These are phyloP conservation scores for Brassicogethes aeneus DNA, from an alignment of 2,888 invertebrate species.

Conservation along the genomic window DNA sequence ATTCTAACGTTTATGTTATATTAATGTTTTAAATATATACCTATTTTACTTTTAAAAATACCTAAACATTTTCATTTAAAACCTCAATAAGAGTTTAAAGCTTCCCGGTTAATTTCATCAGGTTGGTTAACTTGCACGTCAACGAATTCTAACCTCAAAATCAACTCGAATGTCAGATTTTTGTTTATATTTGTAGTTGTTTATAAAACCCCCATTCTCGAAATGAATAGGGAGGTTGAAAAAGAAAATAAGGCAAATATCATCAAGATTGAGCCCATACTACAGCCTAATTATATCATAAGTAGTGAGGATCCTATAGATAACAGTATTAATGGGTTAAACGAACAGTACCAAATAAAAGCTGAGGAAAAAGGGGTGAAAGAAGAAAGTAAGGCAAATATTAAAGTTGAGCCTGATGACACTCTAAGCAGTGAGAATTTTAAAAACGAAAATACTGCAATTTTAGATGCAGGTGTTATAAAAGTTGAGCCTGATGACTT, in stretches of 20 bases:
- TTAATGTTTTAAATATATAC: too few relatives aligned
- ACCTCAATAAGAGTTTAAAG: too few relatives aligned
- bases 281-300: slow-evolving; percentile 24
- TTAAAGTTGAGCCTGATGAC: slow-evolving; percentile 3
- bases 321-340: slow-evolving; percentile 23
- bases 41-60: too few relatives aligned
- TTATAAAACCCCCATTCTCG: slow-evolving; percentile 24
- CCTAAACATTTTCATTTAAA: too few relatives aligned
- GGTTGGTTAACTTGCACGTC: too few relatives aligned
- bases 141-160: too few relatives aligned
- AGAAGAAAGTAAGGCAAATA: slow-evolving; percentile 2
- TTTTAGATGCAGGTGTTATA: too few relatives aligned
- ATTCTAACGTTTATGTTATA: too few relatives aligned
- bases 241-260: slow-evolving; percentile 17
- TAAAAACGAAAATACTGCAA: slow-evolving; percentile 2
- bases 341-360: slow-evolving; percentile 14
- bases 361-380: slow-evolving; percentile 11
- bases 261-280: slow-evolving; percentile 25
- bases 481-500: too few relatives aligned
- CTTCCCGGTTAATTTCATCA: too few relatives aligned
- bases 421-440: too few relatives aligned
- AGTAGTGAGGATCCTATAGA: slow-evolving; percentile 14
- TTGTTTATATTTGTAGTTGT: slow-evolving; percentile 22
- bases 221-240: slow-evolving; percentile 14
- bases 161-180: too few relatives aligned